Base-by-base conservation (phyloP, 1,140 invertebrate genomes). In the Zaprionus ghesquierei region DNA sequence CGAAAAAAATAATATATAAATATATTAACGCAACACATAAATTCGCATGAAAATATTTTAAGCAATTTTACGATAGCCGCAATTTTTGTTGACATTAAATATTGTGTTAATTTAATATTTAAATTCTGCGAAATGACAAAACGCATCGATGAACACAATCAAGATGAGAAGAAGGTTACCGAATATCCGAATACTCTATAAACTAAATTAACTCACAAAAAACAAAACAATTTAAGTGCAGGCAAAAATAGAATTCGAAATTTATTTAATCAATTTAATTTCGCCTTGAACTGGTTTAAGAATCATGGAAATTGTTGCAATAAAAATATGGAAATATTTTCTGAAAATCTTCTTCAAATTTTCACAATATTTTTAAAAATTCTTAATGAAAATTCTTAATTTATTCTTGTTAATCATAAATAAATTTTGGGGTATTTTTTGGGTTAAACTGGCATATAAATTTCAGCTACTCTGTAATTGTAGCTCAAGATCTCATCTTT, bases 81-180 rank as follows among this genome's bases (percentile, higher is more conserved):
- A 66, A 63, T 66, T 74, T 74, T 69, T 56, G 76, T 66, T 79
- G 84, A 87, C 82, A 79, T 87, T 87, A 87, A 87, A 84, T 89
- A 89, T 84, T 89, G 76, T 84, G 84, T 77, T 84, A 84, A 87
- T 87, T 87, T 80, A 89, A 87, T 89, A 87, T 87, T 87, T 59
- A 87, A 84, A 87, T 84, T 70, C 74, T 76, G 53, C 60, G 65
- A 77, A 77, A 79, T 76, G 82, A 69, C 68, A 86, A 86, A 86
- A 79, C 69, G 41, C 50, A 46, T 44, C 59, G 69, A 89, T 68
- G 64, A 72, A 75, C 41, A 54, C 41, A 54, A 77, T 46, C 51
- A 5, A 31, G 15, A 20, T 46, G 12, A 6, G 10, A 29, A 22
- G 25, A 13, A 13, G 15, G 31, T 31, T n/a, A 20, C 18, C 54